Base-by-base conservation (phyloP, 1,140 invertebrate species). In the Zaprionus vittiger region DNA sequence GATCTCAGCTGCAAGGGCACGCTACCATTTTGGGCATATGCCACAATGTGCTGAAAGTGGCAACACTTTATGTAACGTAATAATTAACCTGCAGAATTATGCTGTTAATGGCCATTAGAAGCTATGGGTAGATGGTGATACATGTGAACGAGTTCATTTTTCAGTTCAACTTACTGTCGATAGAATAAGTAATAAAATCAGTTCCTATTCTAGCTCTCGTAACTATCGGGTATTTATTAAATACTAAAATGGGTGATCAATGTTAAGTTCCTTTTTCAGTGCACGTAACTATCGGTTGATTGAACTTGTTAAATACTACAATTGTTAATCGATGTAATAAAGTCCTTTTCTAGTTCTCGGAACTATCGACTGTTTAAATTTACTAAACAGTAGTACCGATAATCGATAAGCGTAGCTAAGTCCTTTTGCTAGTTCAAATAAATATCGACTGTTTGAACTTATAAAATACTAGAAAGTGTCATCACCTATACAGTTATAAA, bases 1-100 rank as follows among this genome's bases (percentile, higher is more conserved):
- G 82, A 89, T 84, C 82, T 87, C 82, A 80, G 69, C 69, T 56
- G 77, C 31, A 37, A 57, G 69, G 70, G 64, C 84, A 52, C 20
- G 44, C 74, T 79, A 70, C 77, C 61, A 6, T 73, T 44, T 73
- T 34, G 74, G 72, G 81, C 73, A 83, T 87, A 68, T 83, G 64
- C 14, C 38, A 57, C 38, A 59, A 41, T 5, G 34, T 28, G 34
- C 26, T 56, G 15, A 56, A 65, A 9, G 1, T 41, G 52, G 52
- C 49, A 38, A 47, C 41, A 47, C n/a, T 44, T n/a, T 5, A 37
- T 5, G 12, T 15, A 17, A n/a, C 15, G 38, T 2, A 20, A 7
- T 31, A 49, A 12, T n/a, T 1, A 2, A n/a, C 3, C 5, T 38
- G 37, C 1, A 9, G 3, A 44, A 7, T 44, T 9, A 17, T 17